Evolutionary conservation across 2,113 vertebrate species (phyloP), one percentile per base, ranked within the genome.

Genomic region (Podiceps cristatus): DNA sequence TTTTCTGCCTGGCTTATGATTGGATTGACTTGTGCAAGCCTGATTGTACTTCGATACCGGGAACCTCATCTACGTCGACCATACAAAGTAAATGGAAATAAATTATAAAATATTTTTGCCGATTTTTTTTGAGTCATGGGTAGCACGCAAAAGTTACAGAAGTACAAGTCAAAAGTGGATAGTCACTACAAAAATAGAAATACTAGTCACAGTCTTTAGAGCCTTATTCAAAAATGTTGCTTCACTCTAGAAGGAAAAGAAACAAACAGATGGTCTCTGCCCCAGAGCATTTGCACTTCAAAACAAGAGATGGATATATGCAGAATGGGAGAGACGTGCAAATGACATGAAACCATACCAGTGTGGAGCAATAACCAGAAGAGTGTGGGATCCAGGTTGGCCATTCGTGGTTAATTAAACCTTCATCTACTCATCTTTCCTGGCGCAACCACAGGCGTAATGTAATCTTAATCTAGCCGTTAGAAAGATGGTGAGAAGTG

Each of bases 11-110:
- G 97, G 97, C 96, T 98, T 77, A 96, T 97, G 88, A 88, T 83
- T 96, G 97, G 96, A 69, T 68, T 98, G 83, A 98, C 97, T 50
- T 97, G 97, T 86, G 28, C 82, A 24, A 98, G 97, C 66, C 84
- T 98, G 82, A 96, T 98, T 78, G 96, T 98, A 72, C 96, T 98
- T 84, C 97, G 98, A 42, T 97, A 96, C 76, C 96, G 92, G 49
- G 97, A 98, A n/a, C 97, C 98, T 88, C 90, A 97, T 53, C 95
- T 98, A 22, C 77, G 86, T 50, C 95, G 98, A n/a, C 97, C 97
- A 13, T 98, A 98, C 80, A 98, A 98, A 95, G 98, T 98, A 97
- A 98, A 87, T 94, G n/a, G 42, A 81, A 83, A 55, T 66, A 71
- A 78, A 35, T 82, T 50, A 7, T 14, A 78, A 86, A 80, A 52